Evolutionary conservation across 2,113 vertebrate species (phyloP).

Genomic region (Salvelinus alpinus): DNA sequence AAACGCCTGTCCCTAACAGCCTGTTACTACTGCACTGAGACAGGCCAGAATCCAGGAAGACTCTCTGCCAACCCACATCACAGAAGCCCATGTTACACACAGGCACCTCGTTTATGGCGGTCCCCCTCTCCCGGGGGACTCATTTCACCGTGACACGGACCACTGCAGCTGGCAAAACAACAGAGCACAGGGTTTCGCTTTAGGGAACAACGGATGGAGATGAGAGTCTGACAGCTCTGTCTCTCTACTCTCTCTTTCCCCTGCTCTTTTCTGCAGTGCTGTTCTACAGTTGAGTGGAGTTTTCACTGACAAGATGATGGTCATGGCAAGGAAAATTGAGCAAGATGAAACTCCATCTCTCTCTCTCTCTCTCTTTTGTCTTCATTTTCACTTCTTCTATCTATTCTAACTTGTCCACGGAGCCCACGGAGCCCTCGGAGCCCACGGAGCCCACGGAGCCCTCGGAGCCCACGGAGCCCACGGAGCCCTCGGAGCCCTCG

Average conservation of each 20-base stretch:
- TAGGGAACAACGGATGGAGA: background rate
- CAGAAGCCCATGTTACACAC: constrained; percentile 38
- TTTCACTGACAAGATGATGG: constrained; percentile 43
- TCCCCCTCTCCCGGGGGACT: constrained; percentile 48
- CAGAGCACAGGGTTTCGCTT: constrained; percentile 29
- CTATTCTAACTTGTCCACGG: constrained; percentile 8
- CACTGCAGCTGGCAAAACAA: constrained; percentile 57
- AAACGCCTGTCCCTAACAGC: constrained; percentile 46
- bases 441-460: too few species aligned
- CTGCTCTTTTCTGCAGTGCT: background rate
- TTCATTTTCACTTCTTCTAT: background rate
- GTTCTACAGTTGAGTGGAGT: constrained; percentile 30
- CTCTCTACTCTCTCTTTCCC: background rate
- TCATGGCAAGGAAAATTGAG: constrained; percentile 42
- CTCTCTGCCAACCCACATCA: constrained; percentile 34
- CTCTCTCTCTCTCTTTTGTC: constrained; percentile 6
- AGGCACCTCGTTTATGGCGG: constrained; percentile 45
- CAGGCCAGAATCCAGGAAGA: background rate
- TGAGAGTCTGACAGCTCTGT: background rate
- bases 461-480: too few species aligned
- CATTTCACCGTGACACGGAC: constrained; percentile 53
- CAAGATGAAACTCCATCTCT: constrained; percentile 24
- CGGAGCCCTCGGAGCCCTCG: too few species aligned
- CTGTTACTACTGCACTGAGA: background rate
- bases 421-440: too few species aligned